Evolutionary conservation across 2,888 invertebrate species (phyloP).

Genomic region (Volucella inanis): DNA sequence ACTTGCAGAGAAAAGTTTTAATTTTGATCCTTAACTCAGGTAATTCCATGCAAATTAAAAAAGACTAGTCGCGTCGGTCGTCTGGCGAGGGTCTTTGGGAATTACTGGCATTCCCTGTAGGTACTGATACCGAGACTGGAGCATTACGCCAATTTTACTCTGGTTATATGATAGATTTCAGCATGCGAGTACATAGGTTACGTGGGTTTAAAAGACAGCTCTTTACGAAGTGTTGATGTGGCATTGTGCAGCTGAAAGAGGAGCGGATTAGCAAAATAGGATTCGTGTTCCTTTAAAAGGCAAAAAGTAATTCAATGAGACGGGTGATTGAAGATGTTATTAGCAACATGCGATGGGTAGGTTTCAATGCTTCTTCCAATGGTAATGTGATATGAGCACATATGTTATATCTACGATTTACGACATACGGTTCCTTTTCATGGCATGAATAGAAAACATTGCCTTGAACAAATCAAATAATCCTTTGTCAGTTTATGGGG

Average conservation of each 20-base stretch:
- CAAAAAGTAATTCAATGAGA: slow-evolving; percentile 42
- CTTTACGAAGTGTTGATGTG: background rate
- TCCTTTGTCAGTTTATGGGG: no score
- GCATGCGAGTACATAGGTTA: background rate
- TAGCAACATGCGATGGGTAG: slow-evolving; percentile 24
- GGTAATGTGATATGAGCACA: background rate
- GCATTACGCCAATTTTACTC: slow-evolving; percentile 24
- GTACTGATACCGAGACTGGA: background rate
- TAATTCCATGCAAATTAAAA: slow-evolving; percentile 58
- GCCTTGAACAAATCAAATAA: background rate
- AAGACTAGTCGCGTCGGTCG: background rate
- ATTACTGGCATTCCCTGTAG: no score
- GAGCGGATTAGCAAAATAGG: slow-evolving; percentile 49
- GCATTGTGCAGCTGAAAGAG: slow-evolving; percentile 21
- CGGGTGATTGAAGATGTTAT: slow-evolving; percentile 45
- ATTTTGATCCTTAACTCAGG: slow-evolving; percentile 45
- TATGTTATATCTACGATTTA: background rate
- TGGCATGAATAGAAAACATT: background rate
- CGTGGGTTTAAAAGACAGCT: slow-evolving; percentile 20
- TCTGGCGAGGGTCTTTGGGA: background rate
- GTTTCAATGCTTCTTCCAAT: slow-evolving; percentile 13
- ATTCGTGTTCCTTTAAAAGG: slow-evolving; percentile 45
- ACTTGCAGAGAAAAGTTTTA: slow-evolving; percentile 20
- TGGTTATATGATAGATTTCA: slow-evolving; percentile 30
- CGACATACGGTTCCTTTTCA: background rate